phyloP scores from a whole-genome alignment of 2,113 vertebrate species.

The Triplophysa tibetana region DNA sequence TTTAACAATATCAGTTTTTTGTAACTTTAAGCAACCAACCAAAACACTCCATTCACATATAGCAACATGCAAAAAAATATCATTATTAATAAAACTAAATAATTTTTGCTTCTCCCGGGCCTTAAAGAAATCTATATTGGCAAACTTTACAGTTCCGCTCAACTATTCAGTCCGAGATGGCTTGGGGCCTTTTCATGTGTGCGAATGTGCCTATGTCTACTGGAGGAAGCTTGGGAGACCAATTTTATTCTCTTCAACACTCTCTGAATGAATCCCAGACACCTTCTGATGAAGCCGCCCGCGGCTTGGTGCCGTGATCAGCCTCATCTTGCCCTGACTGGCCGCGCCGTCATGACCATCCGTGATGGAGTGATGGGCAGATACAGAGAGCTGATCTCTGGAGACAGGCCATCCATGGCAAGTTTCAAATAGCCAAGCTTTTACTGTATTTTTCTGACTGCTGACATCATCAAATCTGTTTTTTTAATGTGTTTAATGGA shows the following conservation, averaged over 20 bases:
- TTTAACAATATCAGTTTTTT: no score
- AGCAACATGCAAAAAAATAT: no score
- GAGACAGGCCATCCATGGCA: not conserved
- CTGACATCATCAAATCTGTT: not conserved
- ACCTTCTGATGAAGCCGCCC: constrained; percentile 46
- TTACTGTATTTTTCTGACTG: not conserved
- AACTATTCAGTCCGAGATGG: not conserved
- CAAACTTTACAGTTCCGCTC: not conserved
- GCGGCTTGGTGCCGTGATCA: not conserved
- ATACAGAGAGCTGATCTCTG: not conserved
- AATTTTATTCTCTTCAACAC: constrained; percentile 32
- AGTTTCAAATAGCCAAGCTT: not conserved
- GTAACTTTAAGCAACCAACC: no score
- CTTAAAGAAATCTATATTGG: not conserved
- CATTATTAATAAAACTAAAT: no score
- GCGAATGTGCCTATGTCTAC: constrained; percentile 15
- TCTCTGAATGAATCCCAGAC: constrained; percentile 33
- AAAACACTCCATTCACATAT: no score
- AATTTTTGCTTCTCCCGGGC: not conserved
- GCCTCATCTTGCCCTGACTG: constrained; percentile 40
- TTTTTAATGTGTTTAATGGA: not conserved
- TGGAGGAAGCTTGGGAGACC: constrained; percentile 16
- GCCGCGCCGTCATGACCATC: not conserved
- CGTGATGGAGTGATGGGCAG: not conserved
- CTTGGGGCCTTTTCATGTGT: constrained; percentile 6